Conservation (phyloP, 2,888 invertebrate species). For the Saturnia japonica region DNA sequence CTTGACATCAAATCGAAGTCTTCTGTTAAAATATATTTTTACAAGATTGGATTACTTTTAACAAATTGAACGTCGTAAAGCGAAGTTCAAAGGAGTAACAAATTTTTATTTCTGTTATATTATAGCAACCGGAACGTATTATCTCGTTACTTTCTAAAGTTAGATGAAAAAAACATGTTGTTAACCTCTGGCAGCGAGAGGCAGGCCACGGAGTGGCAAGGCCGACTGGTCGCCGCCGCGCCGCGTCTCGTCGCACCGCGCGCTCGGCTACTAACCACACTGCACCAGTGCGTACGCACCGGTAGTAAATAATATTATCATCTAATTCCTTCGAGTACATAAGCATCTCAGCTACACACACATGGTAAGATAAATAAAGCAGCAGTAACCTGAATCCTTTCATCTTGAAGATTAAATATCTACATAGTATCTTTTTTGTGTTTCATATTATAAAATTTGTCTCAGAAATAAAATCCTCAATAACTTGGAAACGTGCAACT, state of each 20-base stretch:
- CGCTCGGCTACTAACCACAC: slow-evolving; percentile 33
- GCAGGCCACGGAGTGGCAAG: slow-evolving; percentile 69
- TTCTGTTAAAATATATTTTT: slow-evolving; percentile 1
- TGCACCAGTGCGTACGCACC: slow-evolving; percentile 32
- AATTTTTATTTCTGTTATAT: slow-evolving; percentile 22
- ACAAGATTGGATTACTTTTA: not conserved
- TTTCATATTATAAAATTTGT: not conserved
- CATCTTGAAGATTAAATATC: not conserved
- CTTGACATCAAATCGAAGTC: not conserved
- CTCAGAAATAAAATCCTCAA: not conserved
- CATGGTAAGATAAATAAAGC: slow-evolving; percentile 3
- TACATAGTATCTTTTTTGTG: not conserved
- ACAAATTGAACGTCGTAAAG: slow-evolving; percentile 22
- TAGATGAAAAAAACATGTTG: slow-evolving; percentile 75
- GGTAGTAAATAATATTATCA: slow-evolving; percentile 20
- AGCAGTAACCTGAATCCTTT: not conserved
- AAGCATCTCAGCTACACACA: slow-evolving; percentile 1
- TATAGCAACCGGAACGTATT: slow-evolving; percentile 40
- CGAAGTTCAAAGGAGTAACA: slow-evolving; percentile 24
- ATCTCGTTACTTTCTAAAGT: slow-evolving; percentile 79
- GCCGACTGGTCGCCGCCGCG: slow-evolving; percentile 63
- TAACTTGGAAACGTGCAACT: not conserved
- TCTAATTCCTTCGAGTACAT: slow-evolving; percentile 16
- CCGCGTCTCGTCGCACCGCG: slow-evolving; percentile 30
- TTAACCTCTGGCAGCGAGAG: slow-evolving; percentile 79